A percentile compares a stretch with the other conserved stretches of the same genome.
These are phyloP conservation scores for Drosophila hydei DNA, from an alignment of 1,140 invertebrate genomes.

Conservation along the genomic window DNA sequence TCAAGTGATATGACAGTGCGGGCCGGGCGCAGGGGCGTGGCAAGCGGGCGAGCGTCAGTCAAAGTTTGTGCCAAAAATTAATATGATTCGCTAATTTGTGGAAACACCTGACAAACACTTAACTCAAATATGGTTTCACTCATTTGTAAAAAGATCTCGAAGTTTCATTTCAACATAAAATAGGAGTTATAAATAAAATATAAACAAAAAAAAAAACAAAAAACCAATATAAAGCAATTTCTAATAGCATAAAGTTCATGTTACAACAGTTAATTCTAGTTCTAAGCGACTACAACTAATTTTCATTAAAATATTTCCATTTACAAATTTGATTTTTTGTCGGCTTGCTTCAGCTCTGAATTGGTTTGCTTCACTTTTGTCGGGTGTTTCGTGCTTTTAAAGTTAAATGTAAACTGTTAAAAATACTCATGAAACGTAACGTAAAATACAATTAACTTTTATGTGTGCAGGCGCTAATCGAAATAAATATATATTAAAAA, in stretches of 20 bases:
- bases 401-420: conserved; percentile 39
- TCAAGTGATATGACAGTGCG: conserved; percentile 82
- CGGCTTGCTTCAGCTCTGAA: background rate
- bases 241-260: conserved; percentile 7
- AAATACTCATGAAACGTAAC: conserved; percentile 40
- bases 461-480: conserved; percentile 15
- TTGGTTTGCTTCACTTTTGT: conserved; percentile 12
- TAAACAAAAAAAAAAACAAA: background rate
- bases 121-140: conserved; percentile 32
- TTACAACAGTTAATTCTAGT: background rate
- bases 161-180: conserved; percentile 15
- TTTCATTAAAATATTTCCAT: background rate
- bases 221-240: conserved; percentile 20
- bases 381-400: conserved; percentile 24
- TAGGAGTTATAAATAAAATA: background rate
- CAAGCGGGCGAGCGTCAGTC: conserved; percentile 47
- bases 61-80: conserved; percentile 70
- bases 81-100: background rate
- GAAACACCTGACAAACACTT: conserved; percentile 22
- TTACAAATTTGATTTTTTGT: background rate
- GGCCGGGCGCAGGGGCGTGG: background rate
- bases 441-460: conserved; percentile 10
- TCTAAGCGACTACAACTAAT: background rate
- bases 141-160: conserved; percentile 43
- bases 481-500: conserved; percentile 4